Evolutionary conservation across 2,888 invertebrate genomes (phyloP).

Genomic region (Anaspis maculata): DNA sequence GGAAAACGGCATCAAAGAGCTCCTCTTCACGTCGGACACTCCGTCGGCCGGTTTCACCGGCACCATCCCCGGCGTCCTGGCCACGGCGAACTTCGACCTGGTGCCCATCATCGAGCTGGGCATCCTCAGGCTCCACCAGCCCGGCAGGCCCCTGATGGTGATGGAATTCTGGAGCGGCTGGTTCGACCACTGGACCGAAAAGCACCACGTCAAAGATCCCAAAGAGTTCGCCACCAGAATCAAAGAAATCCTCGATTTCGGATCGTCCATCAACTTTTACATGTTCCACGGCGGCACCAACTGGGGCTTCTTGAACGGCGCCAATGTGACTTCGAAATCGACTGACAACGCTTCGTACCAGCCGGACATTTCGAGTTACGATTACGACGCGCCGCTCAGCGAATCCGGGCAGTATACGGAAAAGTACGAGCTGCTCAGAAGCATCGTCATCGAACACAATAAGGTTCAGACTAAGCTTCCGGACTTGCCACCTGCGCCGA

Average conservation of each 20-base stretch:
- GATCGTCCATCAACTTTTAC: constrained; percentile 68
- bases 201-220: constrained; percentile 24
- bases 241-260: constrained; percentile 29
- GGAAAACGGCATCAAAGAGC: constrained; percentile 39
- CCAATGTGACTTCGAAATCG: constrained; percentile 18
- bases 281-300: constrained; percentile 90
- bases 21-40: constrained; percentile 45
- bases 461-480: constrained; percentile 32
- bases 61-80: constrained; percentile 29
- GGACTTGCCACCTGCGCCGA: constrained; percentile 27
- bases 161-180: constrained; percentile 57
- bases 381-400: constrained; percentile 75
- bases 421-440: constrained; percentile 66
- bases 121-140: constrained; percentile 41
- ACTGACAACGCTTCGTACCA: constrained; percentile 27
- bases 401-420: constrained; percentile 85
- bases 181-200: constrained; percentile 51
- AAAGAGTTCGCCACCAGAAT: constrained; percentile 23
- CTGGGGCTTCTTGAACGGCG: constrained; percentile 53
- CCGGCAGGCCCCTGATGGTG: constrained; percentile 47
- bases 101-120: constrained; percentile 38
- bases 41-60: constrained; percentile 35
- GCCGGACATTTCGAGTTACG: constrained; percentile 43
- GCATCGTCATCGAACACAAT: constrained; percentile 41
- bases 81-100: constrained; percentile 48